These are phyloP conservation scores for Aphis gossypii DNA, from an alignment of 1,140 invertebrate genomes.

Conservation along the genomic window DNA sequence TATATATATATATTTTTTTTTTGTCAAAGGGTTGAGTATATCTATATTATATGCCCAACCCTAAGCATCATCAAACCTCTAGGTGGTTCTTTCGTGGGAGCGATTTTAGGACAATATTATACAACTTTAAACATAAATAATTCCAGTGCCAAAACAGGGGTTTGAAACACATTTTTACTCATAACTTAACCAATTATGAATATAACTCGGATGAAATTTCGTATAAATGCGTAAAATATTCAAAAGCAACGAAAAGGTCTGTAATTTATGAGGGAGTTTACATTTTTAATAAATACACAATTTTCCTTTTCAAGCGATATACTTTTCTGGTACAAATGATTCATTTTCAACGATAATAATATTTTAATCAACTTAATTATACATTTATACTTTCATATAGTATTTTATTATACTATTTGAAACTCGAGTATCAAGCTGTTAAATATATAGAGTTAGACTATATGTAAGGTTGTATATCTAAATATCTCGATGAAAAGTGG, in stretches of 20 bases:
- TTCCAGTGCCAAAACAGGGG: not conserved
- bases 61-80: constrained; percentile 30
- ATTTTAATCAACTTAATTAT: not conserved
- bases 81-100: not conserved
- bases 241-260: constrained; percentile 36
- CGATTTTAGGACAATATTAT: constrained; percentile 36
- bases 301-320: not conserved
- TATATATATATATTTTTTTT: not conserved
- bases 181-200: constrained; percentile 42
- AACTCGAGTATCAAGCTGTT: not conserved
- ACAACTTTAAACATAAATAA: constrained; percentile 43
- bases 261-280: constrained; percentile 23
- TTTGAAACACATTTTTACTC: constrained; percentile 4
- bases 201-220: constrained; percentile 23
- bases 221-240: constrained; percentile 21
- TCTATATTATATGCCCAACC: constrained; percentile 21
- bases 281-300: constrained; percentile 34
- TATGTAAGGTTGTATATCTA: not conserved
- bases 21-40: not conserved
- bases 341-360: not conserved
- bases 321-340: not conserved
- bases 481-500: not conserved
- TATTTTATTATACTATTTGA: not conserved
- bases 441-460: not conserved
- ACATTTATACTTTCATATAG: not conserved